These are phyloP conservation scores for Xylophagus ater DNA, from an alignment of 2,888 invertebrate species.

Conservation along the genomic window DNA sequence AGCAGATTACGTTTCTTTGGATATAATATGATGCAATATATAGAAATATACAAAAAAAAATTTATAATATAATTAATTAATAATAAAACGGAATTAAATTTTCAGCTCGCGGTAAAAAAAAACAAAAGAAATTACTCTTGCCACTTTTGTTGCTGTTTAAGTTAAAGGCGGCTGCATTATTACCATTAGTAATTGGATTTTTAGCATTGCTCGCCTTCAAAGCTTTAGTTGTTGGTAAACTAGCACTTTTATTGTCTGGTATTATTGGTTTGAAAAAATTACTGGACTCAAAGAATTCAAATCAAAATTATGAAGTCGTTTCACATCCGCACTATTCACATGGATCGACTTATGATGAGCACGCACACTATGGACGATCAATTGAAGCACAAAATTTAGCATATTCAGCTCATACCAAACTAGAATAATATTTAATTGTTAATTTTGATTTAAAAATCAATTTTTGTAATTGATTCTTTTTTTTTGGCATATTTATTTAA, in stretches of 20 bases:
- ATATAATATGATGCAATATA: background rate
- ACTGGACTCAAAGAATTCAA: conserved; percentile 54
- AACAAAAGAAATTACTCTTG: conserved; percentile 63
- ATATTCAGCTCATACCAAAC: conserved; percentile 52
- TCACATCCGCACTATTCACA: conserved; percentile 56
- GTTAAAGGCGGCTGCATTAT: conserved; percentile 65
- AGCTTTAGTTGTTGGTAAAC: conserved; percentile 72
- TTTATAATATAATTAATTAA: no score
- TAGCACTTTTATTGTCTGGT: conserved; percentile 65
- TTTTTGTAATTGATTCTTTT: no score
- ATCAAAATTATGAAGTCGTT: conserved; percentile 67
- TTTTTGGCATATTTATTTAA: no score
- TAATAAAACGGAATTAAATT: no score
- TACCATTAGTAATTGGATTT: conserved; percentile 64
- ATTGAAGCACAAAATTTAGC: conserved; percentile 57
- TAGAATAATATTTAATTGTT: no score
- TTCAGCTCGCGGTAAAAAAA: conserved; percentile 64
- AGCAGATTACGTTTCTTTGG: no score
- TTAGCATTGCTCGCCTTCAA: conserved; percentile 74
- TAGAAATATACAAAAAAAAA: no score
- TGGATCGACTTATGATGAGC: conserved; percentile 42
- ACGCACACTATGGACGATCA: conserved; percentile 53
- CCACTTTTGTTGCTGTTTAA: conserved; percentile 66
- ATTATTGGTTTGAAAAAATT: conserved; percentile 65
- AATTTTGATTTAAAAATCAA: no score